Base-by-base conservation (phyloP, 2,113 vertebrate species). In the Aphyosemion australe region DNA sequence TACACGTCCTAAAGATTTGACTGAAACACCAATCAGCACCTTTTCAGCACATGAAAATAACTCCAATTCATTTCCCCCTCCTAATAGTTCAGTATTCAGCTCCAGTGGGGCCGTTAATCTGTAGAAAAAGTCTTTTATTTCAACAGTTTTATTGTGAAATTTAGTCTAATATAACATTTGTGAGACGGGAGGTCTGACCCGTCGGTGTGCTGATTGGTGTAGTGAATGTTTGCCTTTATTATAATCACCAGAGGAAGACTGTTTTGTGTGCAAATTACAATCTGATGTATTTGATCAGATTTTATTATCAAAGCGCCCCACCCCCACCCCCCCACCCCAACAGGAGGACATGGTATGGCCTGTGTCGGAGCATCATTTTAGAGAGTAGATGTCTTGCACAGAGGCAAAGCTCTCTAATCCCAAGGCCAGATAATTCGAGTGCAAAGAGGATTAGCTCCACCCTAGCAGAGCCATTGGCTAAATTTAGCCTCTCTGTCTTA, bases 371-470 rank as follows among this genome's bases (percentile, higher is more conserved):
- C 88, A 83, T 91, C 90, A 88, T 91, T 90, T 86, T 83, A 76
- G 83, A 86, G 89, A 91, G 88, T 90, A 87, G 87, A 93, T 91
- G 87, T 89, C 85, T 88, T 90, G 87, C 88, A 82, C 79, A 83
- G 79, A 90, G 85, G 88, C 91, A 94, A 93, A 93, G 84, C 92
- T 81, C 89, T 92, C 83, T 96, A 98, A 98, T 97, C 94, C 94
- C 63, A 81, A 69, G 84, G 85, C 84, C 90, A 91, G 93, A 94
- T 94, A 94, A 95, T 94, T 94, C 83, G 79, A 68, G 42, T 78
- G 85, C 88, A 95, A 98, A 98, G 96, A 95, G 93, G 96, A 98
- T 99, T 98, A 98, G 87, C 93, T 90, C 86, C 93, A 93, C 93
- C 86, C 88, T 87, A 91, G 87, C 87, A 91, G 78, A 93, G 88